Conservation (phyloP, 2,797 vertebrate genomes). For the Cynodonichthys magdalenae region DNA sequence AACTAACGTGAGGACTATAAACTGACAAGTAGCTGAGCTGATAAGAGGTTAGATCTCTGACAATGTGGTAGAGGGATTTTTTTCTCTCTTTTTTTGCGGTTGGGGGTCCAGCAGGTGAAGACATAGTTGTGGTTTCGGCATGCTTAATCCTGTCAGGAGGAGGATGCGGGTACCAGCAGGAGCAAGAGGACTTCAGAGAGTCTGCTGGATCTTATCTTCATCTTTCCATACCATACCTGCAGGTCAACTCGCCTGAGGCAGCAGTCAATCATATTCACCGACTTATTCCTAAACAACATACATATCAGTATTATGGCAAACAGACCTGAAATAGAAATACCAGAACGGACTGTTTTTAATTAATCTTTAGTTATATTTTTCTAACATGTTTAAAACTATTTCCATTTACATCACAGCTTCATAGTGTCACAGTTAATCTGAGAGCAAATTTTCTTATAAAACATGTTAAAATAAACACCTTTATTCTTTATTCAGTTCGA, state of each 20-base stretch:
- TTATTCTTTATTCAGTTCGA: too few relatives aligned
- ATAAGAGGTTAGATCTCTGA: slow-evolving; percentile 9
- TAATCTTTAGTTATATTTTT: too few relatives aligned
- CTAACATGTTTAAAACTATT: neutral
- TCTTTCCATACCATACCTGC: slow-evolving; percentile 55
- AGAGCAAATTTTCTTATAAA: too few relatives aligned
- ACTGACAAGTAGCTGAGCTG: slow-evolving; percentile 23
- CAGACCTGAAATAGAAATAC: neutral
- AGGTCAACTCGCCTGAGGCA: slow-evolving; percentile 56
- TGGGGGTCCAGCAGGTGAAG: slow-evolving; percentile 50
- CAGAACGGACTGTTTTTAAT: too few relatives aligned
- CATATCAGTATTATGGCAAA: slow-evolving; percentile 1
- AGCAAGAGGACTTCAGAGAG: slow-evolving; percentile 66
- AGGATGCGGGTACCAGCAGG: slow-evolving; percentile 75
- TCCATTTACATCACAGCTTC: neutral
- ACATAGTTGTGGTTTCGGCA: slow-evolving; percentile 72
- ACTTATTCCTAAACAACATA: neutral
- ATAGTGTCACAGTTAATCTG: neutral
- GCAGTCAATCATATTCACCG: slow-evolving; percentile 47
- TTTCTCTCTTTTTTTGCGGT: slow-evolving; percentile 8
- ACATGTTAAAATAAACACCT: too few relatives aligned
- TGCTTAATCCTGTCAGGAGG: slow-evolving; percentile 72
- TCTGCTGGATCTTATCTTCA: slow-evolving; percentile 69
- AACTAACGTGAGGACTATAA: slow-evolving; percentile 28
- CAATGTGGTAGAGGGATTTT: slow-evolving; percentile 7